phyloP scores from a whole-genome alignment of 2,113 vertebrate genomes.

The Oryzias celebensis region DNA sequence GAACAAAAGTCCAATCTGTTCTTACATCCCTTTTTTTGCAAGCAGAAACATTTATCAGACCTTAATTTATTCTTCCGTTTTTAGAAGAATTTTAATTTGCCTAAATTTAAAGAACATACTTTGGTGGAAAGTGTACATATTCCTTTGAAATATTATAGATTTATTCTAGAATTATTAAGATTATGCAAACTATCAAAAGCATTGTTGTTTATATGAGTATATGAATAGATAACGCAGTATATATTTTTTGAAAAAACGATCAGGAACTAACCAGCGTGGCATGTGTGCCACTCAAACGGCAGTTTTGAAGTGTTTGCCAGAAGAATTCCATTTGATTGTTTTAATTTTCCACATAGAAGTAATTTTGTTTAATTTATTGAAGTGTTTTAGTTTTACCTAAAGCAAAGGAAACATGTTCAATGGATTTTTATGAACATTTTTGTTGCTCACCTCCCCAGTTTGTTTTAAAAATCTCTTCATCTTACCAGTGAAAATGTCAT shows the following conservation, averaged over 20 bases:
- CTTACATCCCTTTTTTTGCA: constrained; percentile 26
- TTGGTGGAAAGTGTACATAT: constrained; percentile 68
- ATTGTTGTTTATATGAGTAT: constrained; percentile 67
- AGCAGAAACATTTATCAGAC: constrained; percentile 40
- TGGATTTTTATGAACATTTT: constrained; percentile 3
- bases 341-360: constrained; percentile 28
- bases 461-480: constrained; percentile 1
- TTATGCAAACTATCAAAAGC: constrained; percentile 51
- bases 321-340: not conserved
- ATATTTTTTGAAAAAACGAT: constrained; percentile 54
- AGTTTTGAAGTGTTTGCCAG: no score
- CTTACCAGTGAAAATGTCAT: constrained; percentile 9
- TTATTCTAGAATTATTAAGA: constrained; percentile 74
- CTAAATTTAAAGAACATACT: constrained; percentile 51
- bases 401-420: constrained; percentile 29
- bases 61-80: constrained; percentile 79
- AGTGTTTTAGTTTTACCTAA: constrained; percentile 57
- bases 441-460: constrained; percentile 16
- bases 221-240: constrained; percentile 72
- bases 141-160: constrained; percentile 76
- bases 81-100: constrained; percentile 70
- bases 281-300: not conserved
- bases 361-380: constrained; percentile 73
- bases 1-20: constrained; percentile 8
- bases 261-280: constrained; percentile 67